Conservation (phyloP, 2,888 invertebrate genomes). For the Heliconius erato region DNA sequence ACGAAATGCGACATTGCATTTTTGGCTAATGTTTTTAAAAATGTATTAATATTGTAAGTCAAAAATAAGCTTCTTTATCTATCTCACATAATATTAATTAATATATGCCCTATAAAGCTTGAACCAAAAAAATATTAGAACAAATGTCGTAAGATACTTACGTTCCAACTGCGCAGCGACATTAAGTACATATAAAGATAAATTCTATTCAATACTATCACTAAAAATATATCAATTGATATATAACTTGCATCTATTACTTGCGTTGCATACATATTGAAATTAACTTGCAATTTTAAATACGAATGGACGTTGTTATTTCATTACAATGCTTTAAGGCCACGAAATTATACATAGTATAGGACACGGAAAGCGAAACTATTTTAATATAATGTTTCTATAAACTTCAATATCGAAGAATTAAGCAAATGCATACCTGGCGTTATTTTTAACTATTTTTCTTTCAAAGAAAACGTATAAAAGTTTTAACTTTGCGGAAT, state of each 20-base stretch:
- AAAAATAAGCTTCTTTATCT: no score
- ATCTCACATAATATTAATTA: neutral
- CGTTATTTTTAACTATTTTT: no score
- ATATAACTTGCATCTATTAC: neutral
- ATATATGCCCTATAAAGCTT: no score
- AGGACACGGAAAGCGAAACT: neutral
- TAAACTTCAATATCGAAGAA: neutral
- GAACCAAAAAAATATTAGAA: neutral
- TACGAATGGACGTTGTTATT: no score
- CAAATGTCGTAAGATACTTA: neutral
- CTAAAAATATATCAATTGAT: slow-evolving; percentile 1
- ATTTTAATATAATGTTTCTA: neutral
- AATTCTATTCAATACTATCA: neutral
- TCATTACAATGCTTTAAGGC: neutral
- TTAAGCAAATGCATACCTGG: neutral
- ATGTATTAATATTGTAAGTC: no score
- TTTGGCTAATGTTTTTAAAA: neutral
- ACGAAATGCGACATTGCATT: neutral
- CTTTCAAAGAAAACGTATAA: no score
- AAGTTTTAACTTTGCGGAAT: no score
- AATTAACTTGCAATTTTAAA: neutral
- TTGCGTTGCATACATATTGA: neutral
- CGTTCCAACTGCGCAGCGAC: slow-evolving; percentile 11
- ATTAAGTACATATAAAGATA: slow-evolving; percentile 2
- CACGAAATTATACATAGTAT: neutral